Evolutionary conservation across 2,888 invertebrate genomes (phyloP).

Genomic region (Apoda limacodes): DNA sequence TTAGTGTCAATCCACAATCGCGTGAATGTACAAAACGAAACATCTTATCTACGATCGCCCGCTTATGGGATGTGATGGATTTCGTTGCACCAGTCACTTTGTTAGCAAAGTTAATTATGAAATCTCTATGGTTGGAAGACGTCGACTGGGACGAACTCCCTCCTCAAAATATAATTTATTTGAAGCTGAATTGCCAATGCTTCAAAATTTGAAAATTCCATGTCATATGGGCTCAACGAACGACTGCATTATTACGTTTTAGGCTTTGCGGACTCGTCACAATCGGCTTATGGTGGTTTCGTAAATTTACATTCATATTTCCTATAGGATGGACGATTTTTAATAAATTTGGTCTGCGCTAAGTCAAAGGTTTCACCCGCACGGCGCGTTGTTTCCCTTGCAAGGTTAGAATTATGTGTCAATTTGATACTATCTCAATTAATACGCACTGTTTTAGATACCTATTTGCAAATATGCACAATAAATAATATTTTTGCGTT

Average conservation of each 20-base stretch:
- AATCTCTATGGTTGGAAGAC: constrained; percentile 1
- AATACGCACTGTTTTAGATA: constrained; percentile 1
- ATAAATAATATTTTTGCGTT: constrained; percentile 1
- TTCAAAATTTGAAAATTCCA: too few species aligned
- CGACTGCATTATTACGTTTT: constrained; percentile 2
- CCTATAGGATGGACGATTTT: not conserved
- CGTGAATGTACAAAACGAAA: too few species aligned
- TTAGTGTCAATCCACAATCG: too few species aligned
- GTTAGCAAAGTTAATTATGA: constrained; percentile 1
- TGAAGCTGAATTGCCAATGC: too few species aligned
- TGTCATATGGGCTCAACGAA: constrained; percentile 2
- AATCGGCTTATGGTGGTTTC: constrained; percentile 4
- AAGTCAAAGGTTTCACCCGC: not conserved
- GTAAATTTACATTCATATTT: constrained; percentile 1
- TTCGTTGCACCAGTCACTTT: too few species aligned
- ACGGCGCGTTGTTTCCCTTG: not conserved
- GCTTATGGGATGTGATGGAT: too few species aligned
- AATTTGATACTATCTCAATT: constrained; percentile 1
- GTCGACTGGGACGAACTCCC: not conserved
- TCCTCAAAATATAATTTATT: constrained; percentile 2
- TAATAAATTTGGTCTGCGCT: too few species aligned
- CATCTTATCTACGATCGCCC: too few species aligned
- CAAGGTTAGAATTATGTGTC: not conserved
- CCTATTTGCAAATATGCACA: too few species aligned
- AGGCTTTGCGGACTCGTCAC: too few species aligned